Conservation (phyloP, 2,888 invertebrate species). For the Drosophila helvetica region DNA sequence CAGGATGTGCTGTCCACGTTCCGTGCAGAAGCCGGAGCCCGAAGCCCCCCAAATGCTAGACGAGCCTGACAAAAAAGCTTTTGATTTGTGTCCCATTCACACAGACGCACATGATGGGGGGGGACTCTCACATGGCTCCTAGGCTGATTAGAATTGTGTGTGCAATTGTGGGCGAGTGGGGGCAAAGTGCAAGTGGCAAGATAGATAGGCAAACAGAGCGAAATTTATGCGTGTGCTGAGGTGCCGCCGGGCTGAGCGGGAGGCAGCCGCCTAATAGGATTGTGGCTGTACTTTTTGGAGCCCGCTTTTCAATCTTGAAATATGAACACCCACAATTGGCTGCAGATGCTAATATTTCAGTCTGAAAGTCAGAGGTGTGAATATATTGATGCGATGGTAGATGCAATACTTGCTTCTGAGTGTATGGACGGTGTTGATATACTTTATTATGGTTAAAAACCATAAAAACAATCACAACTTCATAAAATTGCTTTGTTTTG, state of each 20-base stretch:
- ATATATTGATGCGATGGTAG: background rate
- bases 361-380: background rate
- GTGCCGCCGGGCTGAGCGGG: background rate
- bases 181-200: constrained; percentile 37
- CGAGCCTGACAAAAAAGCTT: constrained; percentile 43
- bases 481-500: too few species aligned
- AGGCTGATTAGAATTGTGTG: constrained; percentile 46
- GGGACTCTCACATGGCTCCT: background rate
- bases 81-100: constrained; percentile 42
- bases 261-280: constrained; percentile 49
- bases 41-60: constrained; percentile 23
- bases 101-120: constrained; percentile 5
- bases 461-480: too few species aligned
- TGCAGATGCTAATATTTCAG: background rate
- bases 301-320: constrained; percentile 30
- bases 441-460: background rate
- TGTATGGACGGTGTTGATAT: too few species aligned
- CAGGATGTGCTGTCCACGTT: constrained; percentile 35
- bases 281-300: constrained; percentile 49
- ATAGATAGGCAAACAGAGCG: constrained; percentile 41
- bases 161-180: constrained; percentile 24
- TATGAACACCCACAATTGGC: constrained; percentile 6
- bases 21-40: constrained; percentile 7
- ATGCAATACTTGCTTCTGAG: background rate
- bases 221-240: constrained; percentile 49